These are phyloP conservation scores for Hyalella azteca DNA, from an alignment of 2,888 invertebrate genomes.

Conservation along the genomic window DNA sequence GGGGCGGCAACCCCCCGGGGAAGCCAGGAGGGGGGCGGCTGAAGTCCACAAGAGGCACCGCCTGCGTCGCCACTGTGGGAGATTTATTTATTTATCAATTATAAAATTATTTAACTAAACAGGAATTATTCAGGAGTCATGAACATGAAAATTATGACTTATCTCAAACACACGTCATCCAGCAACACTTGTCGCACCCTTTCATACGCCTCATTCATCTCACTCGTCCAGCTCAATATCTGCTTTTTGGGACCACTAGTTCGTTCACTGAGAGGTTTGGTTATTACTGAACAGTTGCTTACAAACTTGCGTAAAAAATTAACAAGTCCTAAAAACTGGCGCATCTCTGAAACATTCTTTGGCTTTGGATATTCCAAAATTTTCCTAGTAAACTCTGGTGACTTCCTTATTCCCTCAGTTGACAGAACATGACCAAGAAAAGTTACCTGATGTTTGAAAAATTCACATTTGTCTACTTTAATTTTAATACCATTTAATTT, in stretches of 20 bases:
- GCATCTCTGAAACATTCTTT: not conserved
- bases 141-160: too few species aligned
- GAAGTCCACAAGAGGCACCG: slow-evolving; percentile 72
- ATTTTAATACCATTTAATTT: not conserved
- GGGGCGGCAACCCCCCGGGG: slow-evolving; percentile 57
- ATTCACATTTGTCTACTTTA: slow-evolving; percentile 7
- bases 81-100: too few species aligned
- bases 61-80: slow-evolving; percentile 13
- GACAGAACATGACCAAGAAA: not conserved
- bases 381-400: not conserved
- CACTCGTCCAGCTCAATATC: too few species aligned
- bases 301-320: not conserved
- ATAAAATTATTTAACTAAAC: too few species aligned
- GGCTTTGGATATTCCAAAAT: not conserved
- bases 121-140: too few species aligned
- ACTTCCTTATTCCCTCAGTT: not conserved
- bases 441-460: not conserved
- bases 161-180: too few species aligned
- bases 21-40: slow-evolving; percentile 88
- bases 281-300: not conserved
- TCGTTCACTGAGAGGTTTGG: not conserved
- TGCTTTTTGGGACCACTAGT: not conserved
- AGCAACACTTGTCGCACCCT: too few species aligned
- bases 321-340: slow-evolving; percentile 9
- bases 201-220: too few species aligned